Evolutionary conservation across 2,113 vertebrate species (phyloP).

Genomic region (Poeciliopsis occidentalis): DNA sequence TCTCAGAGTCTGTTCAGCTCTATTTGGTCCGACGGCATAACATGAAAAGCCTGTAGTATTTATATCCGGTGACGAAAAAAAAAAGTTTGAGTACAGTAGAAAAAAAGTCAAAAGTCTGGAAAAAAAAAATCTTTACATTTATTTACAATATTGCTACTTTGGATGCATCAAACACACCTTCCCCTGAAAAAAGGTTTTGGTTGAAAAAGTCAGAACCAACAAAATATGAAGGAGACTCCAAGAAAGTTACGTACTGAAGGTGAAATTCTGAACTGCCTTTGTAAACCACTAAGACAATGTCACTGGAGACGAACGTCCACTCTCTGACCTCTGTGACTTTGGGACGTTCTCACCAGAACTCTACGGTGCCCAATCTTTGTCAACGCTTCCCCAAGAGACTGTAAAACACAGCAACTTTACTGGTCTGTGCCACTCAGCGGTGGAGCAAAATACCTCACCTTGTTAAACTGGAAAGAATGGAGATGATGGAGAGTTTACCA

Average conservation of each 20-base stretch:
- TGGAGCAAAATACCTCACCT: conserved; percentile 59
- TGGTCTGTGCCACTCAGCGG: conserved; percentile 56
- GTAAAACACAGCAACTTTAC: conserved; percentile 70
- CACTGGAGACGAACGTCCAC: conserved; percentile 49
- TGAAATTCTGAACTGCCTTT: too few relatives aligned
- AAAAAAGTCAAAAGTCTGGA: background rate
- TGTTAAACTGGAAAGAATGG: conserved; percentile 68
- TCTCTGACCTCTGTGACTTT: conserved; percentile 69
- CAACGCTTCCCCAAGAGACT: conserved; percentile 45
- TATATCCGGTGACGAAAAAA: too few relatives aligned
- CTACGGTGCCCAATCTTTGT: conserved; percentile 56
- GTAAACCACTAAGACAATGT: conserved; percentile 51
- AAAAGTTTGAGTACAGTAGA: background rate
- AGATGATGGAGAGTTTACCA: conserved; percentile 71
- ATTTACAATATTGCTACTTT: background rate
- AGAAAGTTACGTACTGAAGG: too few relatives aligned
- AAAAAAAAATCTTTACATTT: background rate
- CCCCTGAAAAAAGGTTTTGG: background rate
- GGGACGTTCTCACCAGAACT: conserved; percentile 50
- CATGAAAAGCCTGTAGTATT: too few relatives aligned
- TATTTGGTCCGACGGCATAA: too few relatives aligned
- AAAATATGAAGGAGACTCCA: too few relatives aligned
- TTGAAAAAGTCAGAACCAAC: background rate
- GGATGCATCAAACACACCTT: background rate
- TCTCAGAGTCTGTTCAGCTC: too few relatives aligned